These are phyloP conservation scores for Alsophila aescularia DNA, from an alignment of 2,888 invertebrate species.

Conservation along the genomic window DNA sequence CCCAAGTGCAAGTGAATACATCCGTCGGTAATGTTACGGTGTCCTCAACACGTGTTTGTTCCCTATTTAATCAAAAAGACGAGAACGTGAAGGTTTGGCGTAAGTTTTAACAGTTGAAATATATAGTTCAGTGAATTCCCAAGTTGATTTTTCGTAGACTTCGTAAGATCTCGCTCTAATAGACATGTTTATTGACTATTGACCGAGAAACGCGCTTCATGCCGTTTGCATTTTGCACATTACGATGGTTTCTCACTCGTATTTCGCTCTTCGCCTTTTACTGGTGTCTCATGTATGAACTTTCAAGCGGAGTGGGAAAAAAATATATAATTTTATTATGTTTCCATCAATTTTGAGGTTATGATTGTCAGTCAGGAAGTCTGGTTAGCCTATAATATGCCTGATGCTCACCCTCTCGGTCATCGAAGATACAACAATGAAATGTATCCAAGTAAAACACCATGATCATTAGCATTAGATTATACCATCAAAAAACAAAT, in stretches of 20 bases:
- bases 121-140: background rate
- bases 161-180: background rate
- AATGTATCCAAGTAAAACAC: no score
- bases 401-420: no score
- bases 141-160: background rate
- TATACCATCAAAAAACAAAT: no score
- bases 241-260: constrained; percentile 9
- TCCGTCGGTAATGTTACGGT: constrained; percentile 31
- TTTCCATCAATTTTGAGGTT: constrained; percentile 17
- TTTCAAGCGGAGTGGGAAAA: background rate
- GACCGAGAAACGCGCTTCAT: constrained; percentile 2
- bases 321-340: background rate
- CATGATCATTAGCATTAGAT: no score
- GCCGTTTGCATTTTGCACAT: constrained; percentile 23
- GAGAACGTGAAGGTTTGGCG: constrained; percentile 16
- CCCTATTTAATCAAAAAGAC: constrained; percentile 15
- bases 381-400: no score
- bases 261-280: background rate
- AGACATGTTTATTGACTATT: no score
- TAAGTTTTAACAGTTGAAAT: constrained; percentile 22
- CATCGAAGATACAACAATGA: no score
- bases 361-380: background rate
- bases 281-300: background rate
- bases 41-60: constrained; percentile 40
- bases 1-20: constrained; percentile 53